A percentile compares a stretch with the other conserved stretches of the same genome.
These are phyloP conservation scores for Brachionus plicatilis DNA, from an alignment of 1,140 invertebrate genomes.

Conservation along the genomic window DNA sequence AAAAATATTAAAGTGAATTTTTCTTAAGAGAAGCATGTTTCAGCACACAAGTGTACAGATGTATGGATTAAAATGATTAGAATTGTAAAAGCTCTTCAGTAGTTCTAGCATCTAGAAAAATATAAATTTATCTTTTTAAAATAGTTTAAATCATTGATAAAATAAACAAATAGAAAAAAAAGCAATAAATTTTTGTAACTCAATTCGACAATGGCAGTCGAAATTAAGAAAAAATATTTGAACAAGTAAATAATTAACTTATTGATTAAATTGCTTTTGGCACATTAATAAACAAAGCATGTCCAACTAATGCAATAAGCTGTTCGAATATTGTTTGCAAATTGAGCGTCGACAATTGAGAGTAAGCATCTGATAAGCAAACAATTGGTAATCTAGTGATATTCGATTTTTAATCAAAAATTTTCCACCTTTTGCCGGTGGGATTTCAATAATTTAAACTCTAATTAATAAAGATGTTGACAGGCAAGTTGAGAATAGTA, in stretches of 20 bases:
- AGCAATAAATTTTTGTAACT: neutral
- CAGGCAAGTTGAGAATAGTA: neutral
- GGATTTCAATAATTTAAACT: neutral
- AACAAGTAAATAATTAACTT: conserved; percentile 37
- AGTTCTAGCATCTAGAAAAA: no score
- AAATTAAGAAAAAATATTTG: neutral
- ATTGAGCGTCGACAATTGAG: neutral
- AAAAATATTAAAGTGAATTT: neutral
- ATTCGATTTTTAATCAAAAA: neutral
- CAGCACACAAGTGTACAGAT: neutral
- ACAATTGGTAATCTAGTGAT: neutral
- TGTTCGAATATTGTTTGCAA: conserved; percentile 2
- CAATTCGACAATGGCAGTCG: neutral
- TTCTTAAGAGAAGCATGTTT: neutral
- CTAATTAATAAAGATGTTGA: conserved; percentile 20
- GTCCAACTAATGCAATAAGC: neutral
- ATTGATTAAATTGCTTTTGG: conserved; percentile 36
- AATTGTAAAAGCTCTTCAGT: neutral
- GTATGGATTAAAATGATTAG: neutral
- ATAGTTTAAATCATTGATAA: neutral
- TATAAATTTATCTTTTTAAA: neutral
- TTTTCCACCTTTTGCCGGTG: neutral
- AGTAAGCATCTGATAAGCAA: conserved; percentile 12
- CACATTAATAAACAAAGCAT: conserved; percentile 10
- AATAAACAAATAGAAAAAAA: neutral